phyloP scores from a whole-genome alignment of 2,888 invertebrate genomes.

The Erannis defoliaria region DNA sequence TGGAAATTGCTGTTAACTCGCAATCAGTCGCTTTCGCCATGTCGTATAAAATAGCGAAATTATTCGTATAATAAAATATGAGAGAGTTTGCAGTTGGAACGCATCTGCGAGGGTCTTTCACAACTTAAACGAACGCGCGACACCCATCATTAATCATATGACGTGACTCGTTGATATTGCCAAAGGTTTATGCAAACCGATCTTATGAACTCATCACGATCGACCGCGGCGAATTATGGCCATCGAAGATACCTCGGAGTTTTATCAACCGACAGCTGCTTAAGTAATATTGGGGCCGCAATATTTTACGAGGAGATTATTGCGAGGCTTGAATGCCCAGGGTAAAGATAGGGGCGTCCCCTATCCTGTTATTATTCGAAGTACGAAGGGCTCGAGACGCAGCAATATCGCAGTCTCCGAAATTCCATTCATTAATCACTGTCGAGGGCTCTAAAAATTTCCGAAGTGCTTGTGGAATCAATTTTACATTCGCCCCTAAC shows the following conservation, averaged over 20 bases:
- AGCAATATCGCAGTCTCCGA: constrained; percentile 69
- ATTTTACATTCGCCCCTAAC: constrained; percentile 76
- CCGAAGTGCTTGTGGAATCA: constrained; percentile 80
- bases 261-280: constrained; percentile 66
- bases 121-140: constrained; percentile 59
- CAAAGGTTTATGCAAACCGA: constrained; percentile 70
- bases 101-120: constrained; percentile 59
- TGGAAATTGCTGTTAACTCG: constrained; percentile 30
- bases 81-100: constrained; percentile 45
- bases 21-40: constrained; percentile 31
- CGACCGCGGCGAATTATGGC: constrained; percentile 72
- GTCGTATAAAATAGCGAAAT: constrained; percentile 35
- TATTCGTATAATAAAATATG: constrained; percentile 45
- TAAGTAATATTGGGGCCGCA: constrained; percentile 66
- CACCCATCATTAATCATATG: constrained; percentile 71
- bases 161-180: constrained; percentile 71
- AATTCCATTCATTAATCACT: constrained; percentile 85
- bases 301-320: constrained; percentile 76
- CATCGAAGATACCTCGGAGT: constrained; percentile 56
- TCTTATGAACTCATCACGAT: constrained; percentile 74
- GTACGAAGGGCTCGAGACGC: constrained; percentile 50
- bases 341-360: constrained; percentile 63
- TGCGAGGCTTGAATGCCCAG: constrained; percentile 60
- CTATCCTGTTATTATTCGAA: constrained; percentile 68
- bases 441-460: constrained; percentile 82